A percentile compares a stretch with the other conserved stretches of the same genome.
Evolutionary conservation across 2,797 vertebrate genomes (phyloP).

Genomic region (Bovichtus diacanthus): DNA sequence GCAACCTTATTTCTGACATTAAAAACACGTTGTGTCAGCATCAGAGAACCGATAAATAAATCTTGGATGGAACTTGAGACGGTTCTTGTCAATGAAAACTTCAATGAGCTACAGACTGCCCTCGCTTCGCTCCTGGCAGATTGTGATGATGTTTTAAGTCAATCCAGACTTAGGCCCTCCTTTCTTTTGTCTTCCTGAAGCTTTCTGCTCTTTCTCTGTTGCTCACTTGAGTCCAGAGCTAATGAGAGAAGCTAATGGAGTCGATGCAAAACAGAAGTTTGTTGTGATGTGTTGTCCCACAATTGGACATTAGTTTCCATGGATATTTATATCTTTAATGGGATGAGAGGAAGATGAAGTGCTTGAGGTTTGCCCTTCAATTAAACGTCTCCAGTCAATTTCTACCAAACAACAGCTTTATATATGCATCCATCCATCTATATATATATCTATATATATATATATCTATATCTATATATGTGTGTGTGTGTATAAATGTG

Average conservation of each 20-base stretch:
- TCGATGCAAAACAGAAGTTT: slow-evolving; percentile 59
- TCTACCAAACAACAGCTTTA: slow-evolving; percentile 18
- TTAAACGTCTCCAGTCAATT: slow-evolving; percentile 33
- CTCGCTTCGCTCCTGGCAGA: slow-evolving; percentile 72
- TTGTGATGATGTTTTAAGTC: slow-evolving; percentile 85
- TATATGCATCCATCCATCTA: slow-evolving; percentile 20
- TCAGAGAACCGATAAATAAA: slow-evolving; percentile 84
- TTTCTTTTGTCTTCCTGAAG: slow-evolving; percentile 74
- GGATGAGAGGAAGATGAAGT: slow-evolving; percentile 47
- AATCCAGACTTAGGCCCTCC: slow-evolving; percentile 79
- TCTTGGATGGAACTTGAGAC: slow-evolving; percentile 83
- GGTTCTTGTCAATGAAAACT: slow-evolving; percentile 84
- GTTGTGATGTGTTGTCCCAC: slow-evolving; percentile 34
- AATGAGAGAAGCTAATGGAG: slow-evolving; percentile 57
- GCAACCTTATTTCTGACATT: slow-evolving; percentile 81
- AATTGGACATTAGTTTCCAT: slow-evolving; percentile 42
- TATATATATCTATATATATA: too few species aligned
- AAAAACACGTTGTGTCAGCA: slow-evolving; percentile 81
- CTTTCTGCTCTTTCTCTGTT: slow-evolving; percentile 62
- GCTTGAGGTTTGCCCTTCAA: slow-evolving; percentile 36
- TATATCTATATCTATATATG: too few species aligned
- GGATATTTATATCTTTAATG: slow-evolving; percentile 50
- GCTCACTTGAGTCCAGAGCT: slow-evolving; percentile 54
- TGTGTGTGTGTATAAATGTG: too few species aligned
- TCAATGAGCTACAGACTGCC: slow-evolving; percentile 80